Percentiles rank a stretch among this genome's conserved stretches.
These are phyloP conservation scores for Pseudorhiza aurosa DNA, from an alignment of 30 jellyfish, hydroid and myxozoan species.

Conservation along the genomic window DNA sequence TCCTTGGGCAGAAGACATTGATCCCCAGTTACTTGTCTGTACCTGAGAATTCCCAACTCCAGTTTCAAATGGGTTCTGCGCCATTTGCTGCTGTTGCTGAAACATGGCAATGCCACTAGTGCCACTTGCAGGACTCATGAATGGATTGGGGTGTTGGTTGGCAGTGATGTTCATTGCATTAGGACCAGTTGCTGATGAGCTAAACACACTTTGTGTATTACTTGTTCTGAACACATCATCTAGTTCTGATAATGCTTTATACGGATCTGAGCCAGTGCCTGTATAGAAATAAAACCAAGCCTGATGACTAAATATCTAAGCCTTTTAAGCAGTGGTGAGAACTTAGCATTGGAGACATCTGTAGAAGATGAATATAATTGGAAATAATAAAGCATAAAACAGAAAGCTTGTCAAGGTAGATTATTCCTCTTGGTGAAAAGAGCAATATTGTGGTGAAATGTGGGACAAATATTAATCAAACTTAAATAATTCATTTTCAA, in stretches of 20 bases:
- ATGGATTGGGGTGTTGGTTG: slow-evolving; percentile 91
- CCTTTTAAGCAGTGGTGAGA: too few relatives aligned
- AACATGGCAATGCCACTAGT: slow-evolving; percentile 80
- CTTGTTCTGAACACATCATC: slow-evolving; percentile 80
- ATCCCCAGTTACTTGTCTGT: slow-evolving; percentile 60
- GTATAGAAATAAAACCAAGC: too few relatives aligned
- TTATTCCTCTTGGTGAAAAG: too few relatives aligned
- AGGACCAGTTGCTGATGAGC: slow-evolving; percentile 54
- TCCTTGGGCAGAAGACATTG: slow-evolving; percentile 20
- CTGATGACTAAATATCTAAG: too few relatives aligned
- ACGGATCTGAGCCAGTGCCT: slow-evolving; percentile 53
- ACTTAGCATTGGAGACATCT: too few relatives aligned
- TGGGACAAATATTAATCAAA: too few relatives aligned
- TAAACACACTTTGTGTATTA: slow-evolving; percentile 73
- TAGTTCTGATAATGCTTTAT: slow-evolving; percentile 68
- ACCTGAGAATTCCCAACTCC: slow-evolving; percentile 9
- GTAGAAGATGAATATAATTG: too few relatives aligned
- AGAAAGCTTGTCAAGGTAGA: too few relatives aligned
- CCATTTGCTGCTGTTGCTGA: slow-evolving; percentile 88
- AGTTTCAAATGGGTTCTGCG: slow-evolving; percentile 89
- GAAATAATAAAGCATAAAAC: too few relatives aligned
- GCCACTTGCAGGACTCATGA: slow-evolving; percentile 89
- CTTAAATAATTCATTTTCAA: too few relatives aligned
- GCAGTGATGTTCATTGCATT: slow-evolving; percentile 29
- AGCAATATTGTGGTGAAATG: too few relatives aligned